These are phyloP conservation scores for Styela clava DNA, from an alignment of 23 tunicate species.

Conservation along the genomic window DNA sequence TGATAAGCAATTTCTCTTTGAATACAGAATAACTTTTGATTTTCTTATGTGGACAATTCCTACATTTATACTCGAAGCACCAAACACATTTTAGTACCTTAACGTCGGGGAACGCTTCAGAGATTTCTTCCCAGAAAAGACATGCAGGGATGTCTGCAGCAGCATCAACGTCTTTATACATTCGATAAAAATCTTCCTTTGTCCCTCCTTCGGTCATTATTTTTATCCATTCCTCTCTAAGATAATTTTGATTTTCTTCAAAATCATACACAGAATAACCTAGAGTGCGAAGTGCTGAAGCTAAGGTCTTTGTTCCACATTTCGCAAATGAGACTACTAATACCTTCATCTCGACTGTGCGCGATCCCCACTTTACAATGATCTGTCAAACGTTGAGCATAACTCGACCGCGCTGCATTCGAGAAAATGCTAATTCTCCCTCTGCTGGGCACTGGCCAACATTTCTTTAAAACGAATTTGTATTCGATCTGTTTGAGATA, in stretches of 20 bases:
- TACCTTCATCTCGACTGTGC: slow-evolving; percentile 11
- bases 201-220: slow-evolving; percentile 23
- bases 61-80: too few relatives aligned
- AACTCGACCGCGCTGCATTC: too few relatives aligned
- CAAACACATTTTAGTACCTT: too few relatives aligned
- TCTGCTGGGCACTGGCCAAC: too few relatives aligned
- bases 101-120: slow-evolving; percentile 27
- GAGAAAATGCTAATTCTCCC: too few relatives aligned
- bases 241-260: slow-evolving; percentile 15
- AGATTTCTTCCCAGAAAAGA: slow-evolving; percentile 25
- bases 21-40: too few relatives aligned
- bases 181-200: slow-evolving; percentile 19
- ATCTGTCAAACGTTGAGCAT: too few relatives aligned
- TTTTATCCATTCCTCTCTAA: slow-evolving; percentile 29
- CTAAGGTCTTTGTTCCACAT: slow-evolving; percentile 17
- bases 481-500: too few relatives aligned
- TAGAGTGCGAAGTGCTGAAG: neutral
- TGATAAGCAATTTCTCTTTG: too few relatives aligned
- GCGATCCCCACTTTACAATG: too few relatives aligned
- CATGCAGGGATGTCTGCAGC: slow-evolving; percentile 15
- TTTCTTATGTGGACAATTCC: too few relatives aligned
- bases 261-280: slow-evolving; percentile 25
- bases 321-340: slow-evolving; percentile 12
- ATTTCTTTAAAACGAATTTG: too few relatives aligned
- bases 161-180: slow-evolving; percentile 31